Evolutionary conservation across 2,797 vertebrate genomes (phyloP).

Genomic region (Glossophaga mutica): DNA sequence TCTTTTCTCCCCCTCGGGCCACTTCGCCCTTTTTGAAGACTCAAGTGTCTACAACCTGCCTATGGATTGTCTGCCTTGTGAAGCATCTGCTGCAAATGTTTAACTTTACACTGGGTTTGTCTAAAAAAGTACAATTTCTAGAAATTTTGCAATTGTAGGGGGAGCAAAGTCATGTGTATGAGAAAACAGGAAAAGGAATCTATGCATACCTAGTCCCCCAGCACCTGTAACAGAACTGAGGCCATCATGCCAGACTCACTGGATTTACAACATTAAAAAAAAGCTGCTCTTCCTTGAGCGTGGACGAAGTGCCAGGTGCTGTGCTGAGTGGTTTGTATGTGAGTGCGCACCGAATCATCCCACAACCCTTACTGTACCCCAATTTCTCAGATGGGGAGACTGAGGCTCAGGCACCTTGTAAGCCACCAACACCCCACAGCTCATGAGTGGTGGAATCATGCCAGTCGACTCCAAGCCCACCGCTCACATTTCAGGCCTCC

Average conservation of each 20-base stretch:
- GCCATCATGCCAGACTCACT: not conserved
- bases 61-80: not conserved
- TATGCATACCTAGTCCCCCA: not conserved
- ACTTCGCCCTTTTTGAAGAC: fast-evolving
- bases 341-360: not conserved
- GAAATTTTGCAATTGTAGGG: not conserved
- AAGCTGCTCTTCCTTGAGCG: not conserved
- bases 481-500: not conserved
- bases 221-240: not conserved
- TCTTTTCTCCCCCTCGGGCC: not conserved
- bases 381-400: not conserved
- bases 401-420: not conserved
- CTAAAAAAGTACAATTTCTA: not conserved
- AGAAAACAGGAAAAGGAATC: not conserved
- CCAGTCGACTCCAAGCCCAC: not conserved
- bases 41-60: not conserved
- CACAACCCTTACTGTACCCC: not conserved
- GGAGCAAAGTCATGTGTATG: not conserved
- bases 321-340: not conserved
- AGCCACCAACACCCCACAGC: not conserved
- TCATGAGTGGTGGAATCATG: not conserved
- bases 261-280: not conserved
- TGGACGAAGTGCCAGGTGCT: not conserved
- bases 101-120: not conserved
- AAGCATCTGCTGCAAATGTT: not conserved